These are phyloP conservation scores for Drosophila nr. fundita DNA, from an alignment of 2,888 invertebrate genomes.

Conservation along the genomic window DNA sequence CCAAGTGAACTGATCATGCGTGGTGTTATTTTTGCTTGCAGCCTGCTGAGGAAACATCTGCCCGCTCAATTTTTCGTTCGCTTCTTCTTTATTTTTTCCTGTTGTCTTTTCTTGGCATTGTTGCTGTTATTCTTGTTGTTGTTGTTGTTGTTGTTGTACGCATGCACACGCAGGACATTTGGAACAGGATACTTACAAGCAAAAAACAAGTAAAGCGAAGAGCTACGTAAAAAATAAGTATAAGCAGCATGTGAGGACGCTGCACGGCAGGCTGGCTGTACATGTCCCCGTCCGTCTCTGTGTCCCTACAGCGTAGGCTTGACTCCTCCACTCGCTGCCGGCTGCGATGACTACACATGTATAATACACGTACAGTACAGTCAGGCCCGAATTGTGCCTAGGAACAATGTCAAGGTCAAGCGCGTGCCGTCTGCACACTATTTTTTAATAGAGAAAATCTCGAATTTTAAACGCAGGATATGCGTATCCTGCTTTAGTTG, in stretches of 20 bases:
- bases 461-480: conserved; percentile 68
- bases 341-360: conserved; percentile 30
- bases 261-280: conserved; percentile 37
- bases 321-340: conserved; percentile 53
- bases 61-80: conserved; percentile 68
- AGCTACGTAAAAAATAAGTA: conserved; percentile 53
- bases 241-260: conserved; percentile 37
- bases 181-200: conserved; percentile 66
- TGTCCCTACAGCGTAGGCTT: conserved; percentile 30
- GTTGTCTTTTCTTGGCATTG: conserved; percentile 50
- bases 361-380: conserved; percentile 38
- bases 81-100: conserved; percentile 50
- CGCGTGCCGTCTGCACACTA: conserved; percentile 57
- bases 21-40: conserved; percentile 72
- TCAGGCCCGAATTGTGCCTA: conserved; percentile 42
- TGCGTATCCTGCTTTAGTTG: conserved; percentile 76
- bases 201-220: conserved; percentile 53
- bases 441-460: conserved; percentile 79
- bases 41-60: conserved; percentile 79
- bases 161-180: conserved; percentile 70
- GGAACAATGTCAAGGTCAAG: conserved; percentile 75
- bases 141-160: conserved; percentile 58
- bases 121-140: conserved; percentile 50
- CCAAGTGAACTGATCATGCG: conserved; percentile 74
- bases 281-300: conserved; percentile 2